Base-by-base conservation (phyloP, 2,797 vertebrate genomes). In the Sphenopsis melanotis region DNA sequence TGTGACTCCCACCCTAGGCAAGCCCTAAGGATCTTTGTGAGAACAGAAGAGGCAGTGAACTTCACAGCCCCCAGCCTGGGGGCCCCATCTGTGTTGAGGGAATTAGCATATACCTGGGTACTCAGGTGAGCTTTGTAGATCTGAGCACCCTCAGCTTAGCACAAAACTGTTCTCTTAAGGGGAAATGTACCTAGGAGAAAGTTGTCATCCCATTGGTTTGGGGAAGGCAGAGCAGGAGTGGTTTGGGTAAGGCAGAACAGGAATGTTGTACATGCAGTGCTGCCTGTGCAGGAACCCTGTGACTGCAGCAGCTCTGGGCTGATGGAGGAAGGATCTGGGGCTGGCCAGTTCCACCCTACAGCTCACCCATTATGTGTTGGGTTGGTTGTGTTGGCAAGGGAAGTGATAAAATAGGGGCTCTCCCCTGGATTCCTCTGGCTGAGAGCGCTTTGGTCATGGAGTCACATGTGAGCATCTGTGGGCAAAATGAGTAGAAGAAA, bases 391-490 rank as follows among this genome's bases (percentile, higher is more conserved):
- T 77, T 68, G 24, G 60, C 0, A 0, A 70, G 29, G 22, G 47
- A 76, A 37, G 19, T 66, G 39, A 70, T 66, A 91, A 89, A 80
- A 55, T 2, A 34, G n/a, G 75, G 27, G 27, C 9, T 92, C 30
- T 69, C 39, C 75, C 26, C 27, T 46, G 42, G 41, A 30, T 36
- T 89, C 37, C 42, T 72, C 79, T 2, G 5, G 20, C 72, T 46
- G 42, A 4, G 27, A 2, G 20, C 6, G 21, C 56, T 90, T 65
- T 0, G 1, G 15, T 65, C 55, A 36, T 44, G 1, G 1, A 68
- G 44, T 74, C 60, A 53, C 53, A 78, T 0, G 6, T 2, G 10
- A 61, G 29, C 23, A 61, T 56, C 29, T 75, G 79, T 57, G 71
- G 57, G 63, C 47, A 80, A 71, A 85, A 64, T 12, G 34, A 90